Evolutionary conservation across 2,888 invertebrate genomes (phyloP).

Genomic region (Listrodromus nycthemerus): DNA sequence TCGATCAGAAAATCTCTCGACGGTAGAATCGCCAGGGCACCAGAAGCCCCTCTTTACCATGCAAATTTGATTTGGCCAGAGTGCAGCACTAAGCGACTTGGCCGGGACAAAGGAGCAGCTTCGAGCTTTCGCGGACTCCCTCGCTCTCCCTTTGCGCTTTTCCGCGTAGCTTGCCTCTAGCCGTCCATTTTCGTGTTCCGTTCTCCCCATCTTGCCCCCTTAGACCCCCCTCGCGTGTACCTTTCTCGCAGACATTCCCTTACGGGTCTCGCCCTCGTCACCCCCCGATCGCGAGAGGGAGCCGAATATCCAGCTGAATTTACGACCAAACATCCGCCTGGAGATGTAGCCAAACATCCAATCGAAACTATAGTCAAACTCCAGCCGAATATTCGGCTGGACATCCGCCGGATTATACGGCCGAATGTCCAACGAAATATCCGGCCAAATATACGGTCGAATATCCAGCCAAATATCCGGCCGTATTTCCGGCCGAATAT

Average conservation of each 20-base stretch:
- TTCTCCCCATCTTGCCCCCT: not conserved
- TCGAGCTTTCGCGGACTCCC: slow-evolving; percentile 26
- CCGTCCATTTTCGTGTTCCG: not conserved
- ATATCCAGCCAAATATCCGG: too few species aligned
- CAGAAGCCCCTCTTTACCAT: slow-evolving; percentile 53
- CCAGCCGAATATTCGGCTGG: too few species aligned
- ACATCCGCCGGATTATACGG: too few species aligned
- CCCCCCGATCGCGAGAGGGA: slow-evolving; percentile 17
- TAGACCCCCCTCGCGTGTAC: not conserved
- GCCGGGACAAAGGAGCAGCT: slow-evolving; percentile 56
- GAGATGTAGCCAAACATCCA: too few species aligned
- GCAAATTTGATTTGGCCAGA: slow-evolving; percentile 63
- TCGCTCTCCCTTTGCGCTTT: slow-evolving; percentile 26
- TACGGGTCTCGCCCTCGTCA: not conserved
- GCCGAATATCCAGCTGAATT: too few species aligned
- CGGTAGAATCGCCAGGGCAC: slow-evolving; percentile 23
- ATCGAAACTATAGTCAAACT: too few species aligned
- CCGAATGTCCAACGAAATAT: too few species aligned
- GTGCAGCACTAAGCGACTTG: slow-evolving; percentile 55
- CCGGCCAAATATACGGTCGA: too few species aligned
- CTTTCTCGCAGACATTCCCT: not conserved
- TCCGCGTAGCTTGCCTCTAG: not conserved
- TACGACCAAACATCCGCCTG: too few species aligned
- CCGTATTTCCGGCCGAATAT: too few species aligned
- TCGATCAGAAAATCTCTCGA: slow-evolving; percentile 57